phyloP scores from a whole-genome alignment of 2,797 vertebrate genomes.

The Melanotaenia pygmaea region DNA sequence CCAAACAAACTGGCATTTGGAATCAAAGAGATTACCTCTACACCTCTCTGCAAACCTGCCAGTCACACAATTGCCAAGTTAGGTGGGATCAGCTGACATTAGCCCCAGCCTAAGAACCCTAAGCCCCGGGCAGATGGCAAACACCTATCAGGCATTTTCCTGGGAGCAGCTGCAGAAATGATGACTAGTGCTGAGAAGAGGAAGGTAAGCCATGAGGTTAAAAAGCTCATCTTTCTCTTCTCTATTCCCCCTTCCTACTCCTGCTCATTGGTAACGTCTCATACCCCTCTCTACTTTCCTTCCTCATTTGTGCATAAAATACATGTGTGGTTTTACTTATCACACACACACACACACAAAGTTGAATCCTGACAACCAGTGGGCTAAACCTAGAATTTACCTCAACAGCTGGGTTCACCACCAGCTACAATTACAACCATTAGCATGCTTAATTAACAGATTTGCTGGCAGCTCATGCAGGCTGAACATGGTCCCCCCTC shows the following conservation, averaged over 20 bases:
- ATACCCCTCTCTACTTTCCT: constrained; percentile 30
- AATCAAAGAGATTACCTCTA: constrained; percentile 37
- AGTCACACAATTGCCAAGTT: constrained; percentile 44
- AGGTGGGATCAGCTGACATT: constrained; percentile 58
- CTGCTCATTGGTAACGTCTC: constrained; percentile 46
- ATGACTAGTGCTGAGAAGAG: constrained; percentile 42
- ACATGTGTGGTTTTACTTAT: constrained; percentile 29
- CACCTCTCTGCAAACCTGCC: constrained; percentile 41
- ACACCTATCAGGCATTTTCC: constrained; percentile 67
- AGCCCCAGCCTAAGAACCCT: constrained; percentile 50
- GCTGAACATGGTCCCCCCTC: constrained; percentile 59
- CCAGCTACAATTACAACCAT: constrained; percentile 81
- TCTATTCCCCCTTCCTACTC: constrained; percentile 16
- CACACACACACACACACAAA: constrained; percentile 42
- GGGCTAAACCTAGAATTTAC: constrained; percentile 82
- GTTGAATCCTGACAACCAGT: constrained; percentile 75
- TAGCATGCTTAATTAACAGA: constrained; percentile 86
- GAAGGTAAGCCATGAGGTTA: constrained; percentile 45
- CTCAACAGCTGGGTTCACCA: constrained; percentile 84
- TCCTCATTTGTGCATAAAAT: constrained; percentile 57
- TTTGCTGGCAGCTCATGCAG: constrained; percentile 81
- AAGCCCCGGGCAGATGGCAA: constrained; percentile 65
- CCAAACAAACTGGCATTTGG: background rate
- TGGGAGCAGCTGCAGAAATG: constrained; percentile 70
- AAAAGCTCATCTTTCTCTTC: constrained; percentile 42